Conservation (phyloP, 1,140 invertebrate species). For the Cyrtorhinus lividipennis region DNA sequence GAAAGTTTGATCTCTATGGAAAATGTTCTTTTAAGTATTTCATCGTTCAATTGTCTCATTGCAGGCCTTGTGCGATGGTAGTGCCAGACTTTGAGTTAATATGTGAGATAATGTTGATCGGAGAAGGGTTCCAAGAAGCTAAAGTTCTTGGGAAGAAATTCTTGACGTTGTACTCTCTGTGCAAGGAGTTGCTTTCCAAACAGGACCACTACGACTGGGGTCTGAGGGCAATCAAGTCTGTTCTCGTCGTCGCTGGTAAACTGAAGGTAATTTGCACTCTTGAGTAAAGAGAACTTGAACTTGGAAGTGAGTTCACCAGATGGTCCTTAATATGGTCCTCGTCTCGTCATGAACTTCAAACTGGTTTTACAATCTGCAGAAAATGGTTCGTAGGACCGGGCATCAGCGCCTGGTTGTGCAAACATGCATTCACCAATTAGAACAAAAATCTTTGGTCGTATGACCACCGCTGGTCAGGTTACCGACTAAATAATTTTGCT, state of each 20-base stretch:
- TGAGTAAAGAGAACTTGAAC: not conserved
- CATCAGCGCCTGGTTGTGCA: too few relatives aligned
- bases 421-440: too few relatives aligned
- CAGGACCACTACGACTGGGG: too few relatives aligned
- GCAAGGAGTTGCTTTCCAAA: too few relatives aligned
- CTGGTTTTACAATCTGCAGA: too few relatives aligned
- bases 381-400: too few relatives aligned
- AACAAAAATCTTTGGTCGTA: too few relatives aligned
- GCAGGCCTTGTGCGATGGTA: conserved; percentile 84
- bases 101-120: conserved; percentile 87
- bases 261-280: conserved; percentile 47
- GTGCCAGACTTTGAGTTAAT: conserved; percentile 87
- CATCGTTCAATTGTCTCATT: conserved; percentile 21
- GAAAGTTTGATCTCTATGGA: too few relatives aligned
- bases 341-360: not conserved
- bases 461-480: too few relatives aligned
- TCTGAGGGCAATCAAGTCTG: conserved; percentile 79
- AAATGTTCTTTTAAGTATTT: too few relatives aligned
- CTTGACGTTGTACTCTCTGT: conserved; percentile 77
- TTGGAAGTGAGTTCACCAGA: not conserved
- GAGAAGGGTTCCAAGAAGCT: conserved; percentile 81
- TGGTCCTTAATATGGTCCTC: not conserved
- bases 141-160: conserved; percentile 76
- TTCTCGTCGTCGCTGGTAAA: conserved; percentile 79
- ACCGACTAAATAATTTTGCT: too few relatives aligned